Evolutionary conservation across 1,140 invertebrate genomes (phyloP), one percentile per base, ranked within the genome.

Genomic region (Drosophila setifemur): DNA sequence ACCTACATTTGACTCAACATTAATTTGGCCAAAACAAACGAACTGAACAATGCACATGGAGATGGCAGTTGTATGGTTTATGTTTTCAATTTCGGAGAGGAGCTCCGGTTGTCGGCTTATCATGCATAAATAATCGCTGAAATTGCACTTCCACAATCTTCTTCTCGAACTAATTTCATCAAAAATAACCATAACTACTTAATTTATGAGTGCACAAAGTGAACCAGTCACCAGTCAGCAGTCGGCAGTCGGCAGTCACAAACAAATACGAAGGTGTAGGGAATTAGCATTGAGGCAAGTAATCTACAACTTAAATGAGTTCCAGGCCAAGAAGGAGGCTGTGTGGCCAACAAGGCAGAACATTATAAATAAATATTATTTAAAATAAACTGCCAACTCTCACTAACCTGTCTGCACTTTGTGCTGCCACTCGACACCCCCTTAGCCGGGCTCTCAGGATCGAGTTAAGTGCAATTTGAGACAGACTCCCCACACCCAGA

Each of bases 311-410:
- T 83, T 83, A 79, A 79, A 83, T 83, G 70, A 83, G 79, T 74
- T 78, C 73, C 44, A 39, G 42, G 29, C 16, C 19, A 44, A 29
- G 21, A 9, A 7, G 47, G 14, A 7, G 8, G 25, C 12, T 21
- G 50, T 16, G 28, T 26, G 33, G 26, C 21, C 39, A 19, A 18
- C 37, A 66, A 61, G 75, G 67, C 64, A 60, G 48, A n/a, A n/a
- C 67, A 74, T 86, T 75, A 85, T 85, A 86, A 85, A 79, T 85
- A 85, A 85, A 85, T 85, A 85, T 79, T 72, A 85, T 85, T 86
- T 75, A 67, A 85, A 85, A 79, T 71, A 85, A 83, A 85, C 79
- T 85, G 74, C 69, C 66, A 79, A 74, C 70, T 79, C 70, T 67
- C 53, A 85, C 79, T 79, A 86, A 85, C 79, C 81, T 86, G 79